These are phyloP conservation scores for Barnardius zonarius DNA, from an alignment of 2,113 vertebrate genomes.

Conservation along the genomic window DNA sequence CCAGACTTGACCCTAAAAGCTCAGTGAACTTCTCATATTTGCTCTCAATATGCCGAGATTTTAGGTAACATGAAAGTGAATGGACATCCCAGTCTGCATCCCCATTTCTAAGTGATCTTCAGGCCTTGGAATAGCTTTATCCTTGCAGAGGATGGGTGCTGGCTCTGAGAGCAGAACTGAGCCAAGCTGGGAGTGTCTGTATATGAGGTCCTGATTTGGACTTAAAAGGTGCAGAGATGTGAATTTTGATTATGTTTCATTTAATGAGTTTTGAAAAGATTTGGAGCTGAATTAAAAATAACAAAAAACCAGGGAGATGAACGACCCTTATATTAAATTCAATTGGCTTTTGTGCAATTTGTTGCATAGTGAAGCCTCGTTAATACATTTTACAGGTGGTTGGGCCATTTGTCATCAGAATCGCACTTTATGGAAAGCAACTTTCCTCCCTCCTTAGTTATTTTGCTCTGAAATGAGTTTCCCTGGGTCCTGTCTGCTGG, in stretches of 20 bases:
- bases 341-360: conserved; percentile 70
- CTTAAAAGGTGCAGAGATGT: conserved; percentile 37
- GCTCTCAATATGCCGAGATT: background rate
- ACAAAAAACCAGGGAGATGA: conserved; percentile 65
- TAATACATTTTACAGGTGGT: conserved; percentile 68
- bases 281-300: conserved; percentile 68
- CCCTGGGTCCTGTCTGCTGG: background rate
- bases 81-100: background rate
- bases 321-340: conserved; percentile 70
- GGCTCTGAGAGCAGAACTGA: background rate
- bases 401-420: conserved; percentile 68
- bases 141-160: background rate
- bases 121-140: background rate
- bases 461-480: conserved; percentile 65
- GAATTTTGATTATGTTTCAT: conserved; percentile 70
- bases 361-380: conserved; percentile 68
- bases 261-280: conserved; percentile 75
- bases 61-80: background rate
- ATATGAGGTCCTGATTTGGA: background rate
- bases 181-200: background rate
- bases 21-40: background rate
- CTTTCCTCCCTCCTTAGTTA: conserved; percentile 39
- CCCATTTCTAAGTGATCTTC: background rate
- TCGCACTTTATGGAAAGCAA: conserved; percentile 35
- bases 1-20: background rate